Percentiles rank a stretch among this genome's conserved stretches.
These are phyloP conservation scores for Parnassius mnemosyne DNA, from an alignment of 2,888 invertebrate genomes.

Conservation along the genomic window DNA sequence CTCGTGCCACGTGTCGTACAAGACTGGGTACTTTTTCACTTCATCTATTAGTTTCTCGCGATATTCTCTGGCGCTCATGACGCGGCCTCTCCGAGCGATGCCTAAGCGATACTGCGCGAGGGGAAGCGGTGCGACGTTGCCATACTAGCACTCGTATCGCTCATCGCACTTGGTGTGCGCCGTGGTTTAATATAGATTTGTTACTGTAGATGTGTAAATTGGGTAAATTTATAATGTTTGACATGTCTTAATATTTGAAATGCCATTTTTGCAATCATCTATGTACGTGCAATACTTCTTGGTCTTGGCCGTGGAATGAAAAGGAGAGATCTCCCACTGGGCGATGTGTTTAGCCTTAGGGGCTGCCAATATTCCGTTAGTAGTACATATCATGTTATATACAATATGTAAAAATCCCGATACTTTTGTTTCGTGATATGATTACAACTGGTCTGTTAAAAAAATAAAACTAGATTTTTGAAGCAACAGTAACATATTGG, in stretches of 20 bases:
- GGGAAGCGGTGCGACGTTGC: constrained; percentile 53
- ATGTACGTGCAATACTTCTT: too few relatives aligned
- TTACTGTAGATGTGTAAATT: constrained; percentile 9
- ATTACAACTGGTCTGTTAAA: too few relatives aligned
- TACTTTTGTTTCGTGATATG: too few relatives aligned
- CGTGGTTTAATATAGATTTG: constrained; percentile 47
- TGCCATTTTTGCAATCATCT: background rate
- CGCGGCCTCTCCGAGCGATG: constrained; percentile 31
- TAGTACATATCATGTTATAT: too few relatives aligned
- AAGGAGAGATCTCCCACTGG: too few relatives aligned
- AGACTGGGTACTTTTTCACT: constrained; percentile 66
- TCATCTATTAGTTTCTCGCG: constrained; percentile 68
- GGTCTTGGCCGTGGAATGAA: too few relatives aligned
- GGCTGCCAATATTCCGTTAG: too few relatives aligned
- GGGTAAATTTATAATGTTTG: too few relatives aligned
- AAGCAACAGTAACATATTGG: too few relatives aligned
- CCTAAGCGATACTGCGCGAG: constrained; percentile 66
- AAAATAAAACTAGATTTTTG: too few relatives aligned
- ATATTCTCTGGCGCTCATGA: constrained; percentile 49
- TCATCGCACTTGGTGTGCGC: constrained; percentile 56
- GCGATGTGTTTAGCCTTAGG: too few relatives aligned
- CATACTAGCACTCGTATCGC: constrained; percentile 51
- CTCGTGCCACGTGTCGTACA: constrained; percentile 71
- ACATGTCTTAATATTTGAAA: background rate
- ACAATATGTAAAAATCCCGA: too few relatives aligned